These are phyloP conservation scores for Campoletis sonorensis DNA, from an alignment of 1,140 invertebrate species.

Conservation along the genomic window DNA sequence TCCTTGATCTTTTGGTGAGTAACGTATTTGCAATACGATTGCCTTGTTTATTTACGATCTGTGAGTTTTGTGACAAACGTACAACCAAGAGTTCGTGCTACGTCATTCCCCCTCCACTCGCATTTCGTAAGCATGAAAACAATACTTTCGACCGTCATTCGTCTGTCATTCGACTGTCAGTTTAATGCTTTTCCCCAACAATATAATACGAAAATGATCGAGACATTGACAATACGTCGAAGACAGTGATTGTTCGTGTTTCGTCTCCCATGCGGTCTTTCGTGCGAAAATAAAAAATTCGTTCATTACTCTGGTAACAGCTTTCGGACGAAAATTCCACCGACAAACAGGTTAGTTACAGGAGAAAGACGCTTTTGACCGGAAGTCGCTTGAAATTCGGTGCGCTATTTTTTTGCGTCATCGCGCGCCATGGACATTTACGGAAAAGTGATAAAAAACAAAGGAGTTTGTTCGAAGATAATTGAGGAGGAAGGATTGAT, in stretches of 20 bases:
- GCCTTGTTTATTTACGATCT: too few relatives aligned
- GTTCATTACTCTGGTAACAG: background rate
- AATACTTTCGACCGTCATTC: conserved; percentile 24
- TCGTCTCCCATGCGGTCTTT: too few relatives aligned
- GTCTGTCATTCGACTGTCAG: background rate
- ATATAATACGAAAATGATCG: too few relatives aligned
- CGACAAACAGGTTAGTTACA: background rate
- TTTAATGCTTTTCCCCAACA: too few relatives aligned
- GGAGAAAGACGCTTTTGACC: conserved; percentile 19
- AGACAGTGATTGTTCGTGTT: too few relatives aligned
- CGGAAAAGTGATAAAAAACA: background rate
- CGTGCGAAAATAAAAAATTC: too few relatives aligned
- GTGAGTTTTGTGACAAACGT: too few relatives aligned
- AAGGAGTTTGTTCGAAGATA: background rate
- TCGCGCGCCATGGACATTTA: background rate
- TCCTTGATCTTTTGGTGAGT: background rate
- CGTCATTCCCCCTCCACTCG: background rate
- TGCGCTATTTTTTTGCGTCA: background rate
- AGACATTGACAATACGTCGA: too few relatives aligned
- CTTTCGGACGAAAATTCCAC: background rate
- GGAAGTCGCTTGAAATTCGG: conserved; percentile 14
- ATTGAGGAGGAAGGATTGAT: too few relatives aligned
- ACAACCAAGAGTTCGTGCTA: background rate
- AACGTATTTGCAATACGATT: too few relatives aligned
- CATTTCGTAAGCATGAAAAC: too few relatives aligned